These are phyloP conservation scores for Sinohyriopsis cumingii DNA, from an alignment of 2,888 invertebrate species.

Conservation along the genomic window DNA sequence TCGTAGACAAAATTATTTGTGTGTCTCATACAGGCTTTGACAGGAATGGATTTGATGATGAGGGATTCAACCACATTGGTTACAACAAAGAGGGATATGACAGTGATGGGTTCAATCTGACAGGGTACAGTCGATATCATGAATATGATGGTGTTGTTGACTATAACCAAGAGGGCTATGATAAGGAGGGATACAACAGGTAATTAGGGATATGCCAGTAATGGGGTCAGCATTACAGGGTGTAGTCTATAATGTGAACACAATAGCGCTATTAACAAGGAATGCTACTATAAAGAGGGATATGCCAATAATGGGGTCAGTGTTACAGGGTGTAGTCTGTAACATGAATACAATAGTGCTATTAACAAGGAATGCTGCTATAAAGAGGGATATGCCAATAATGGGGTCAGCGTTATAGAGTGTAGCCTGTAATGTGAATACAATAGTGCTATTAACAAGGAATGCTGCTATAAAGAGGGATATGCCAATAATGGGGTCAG, in stretches of 20 bases:
- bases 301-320: too few species aligned
- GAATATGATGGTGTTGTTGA: conserved; percentile 67
- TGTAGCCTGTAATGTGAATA: too few species aligned
- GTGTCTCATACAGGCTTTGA: conserved; percentile 54
- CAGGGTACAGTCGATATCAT: conserved; percentile 60
- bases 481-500: conserved; percentile 64
- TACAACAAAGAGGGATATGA: conserved; percentile 64
- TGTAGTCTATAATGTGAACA: too few species aligned
- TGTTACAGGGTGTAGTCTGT: too few species aligned
- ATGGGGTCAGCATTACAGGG: too few species aligned
- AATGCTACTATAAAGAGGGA: too few species aligned
- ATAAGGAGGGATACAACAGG: conserved; percentile 66
- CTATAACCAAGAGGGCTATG: conserved; percentile 60
- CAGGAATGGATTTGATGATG: conserved; percentile 54
- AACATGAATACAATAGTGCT: too few species aligned
- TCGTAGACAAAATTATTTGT: background rate
- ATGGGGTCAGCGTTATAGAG: too few species aligned
- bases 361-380: too few species aligned
- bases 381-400: background rate
- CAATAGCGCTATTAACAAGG: too few species aligned
- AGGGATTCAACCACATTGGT: conserved; percentile 61
- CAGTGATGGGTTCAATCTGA: conserved; percentile 60
- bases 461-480: conserved; percentile 31
- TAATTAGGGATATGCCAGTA: conserved; percentile 13
- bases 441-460: too few species aligned